A percentile compares a stretch with the other conserved stretches of the same genome.
These are phyloP conservation scores for Malaclemys terrapin DNA, from an alignment of 2,113 vertebrate genomes.

Conservation along the genomic window DNA sequence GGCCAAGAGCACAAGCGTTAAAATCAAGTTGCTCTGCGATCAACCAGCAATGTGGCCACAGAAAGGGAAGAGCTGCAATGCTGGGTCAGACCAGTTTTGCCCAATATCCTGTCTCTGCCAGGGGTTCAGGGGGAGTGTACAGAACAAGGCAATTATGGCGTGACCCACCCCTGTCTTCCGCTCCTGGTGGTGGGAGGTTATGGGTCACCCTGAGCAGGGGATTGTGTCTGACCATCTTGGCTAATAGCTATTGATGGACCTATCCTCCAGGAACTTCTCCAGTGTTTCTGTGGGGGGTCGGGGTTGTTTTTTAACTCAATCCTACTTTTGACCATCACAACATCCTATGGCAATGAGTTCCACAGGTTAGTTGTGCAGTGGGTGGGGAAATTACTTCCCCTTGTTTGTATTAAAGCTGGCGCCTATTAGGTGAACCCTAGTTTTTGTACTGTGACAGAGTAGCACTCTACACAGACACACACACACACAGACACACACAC, in stretches of 20 bases:
- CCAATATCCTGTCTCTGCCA: background rate
- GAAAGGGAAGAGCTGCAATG: background rate
- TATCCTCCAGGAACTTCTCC: background rate
- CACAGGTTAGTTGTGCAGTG: background rate
- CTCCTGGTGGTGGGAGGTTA: background rate
- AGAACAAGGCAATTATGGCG: background rate
- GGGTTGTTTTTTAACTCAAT: fast-evolving
- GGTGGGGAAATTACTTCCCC: background rate
- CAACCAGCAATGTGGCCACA: background rate
- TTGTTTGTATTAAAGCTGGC: background rate
- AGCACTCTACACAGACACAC: no score
- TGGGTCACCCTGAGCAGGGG: background rate
- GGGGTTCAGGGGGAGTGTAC: background rate
- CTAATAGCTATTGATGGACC: background rate
- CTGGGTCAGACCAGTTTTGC: background rate
- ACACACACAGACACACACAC: no score
- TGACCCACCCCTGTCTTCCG: background rate
- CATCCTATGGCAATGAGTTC: background rate
- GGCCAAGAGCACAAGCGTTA: background rate
- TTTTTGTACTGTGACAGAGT: background rate
- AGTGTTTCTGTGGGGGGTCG: fast-evolving
- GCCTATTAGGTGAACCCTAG: background rate
- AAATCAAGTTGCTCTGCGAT: background rate
- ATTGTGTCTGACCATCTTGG: background rate
- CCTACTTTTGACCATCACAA: background rate